These are phyloP conservation scores for Austrolebias charrua DNA, from an alignment of 2,797 vertebrate species.

Conservation along the genomic window DNA sequence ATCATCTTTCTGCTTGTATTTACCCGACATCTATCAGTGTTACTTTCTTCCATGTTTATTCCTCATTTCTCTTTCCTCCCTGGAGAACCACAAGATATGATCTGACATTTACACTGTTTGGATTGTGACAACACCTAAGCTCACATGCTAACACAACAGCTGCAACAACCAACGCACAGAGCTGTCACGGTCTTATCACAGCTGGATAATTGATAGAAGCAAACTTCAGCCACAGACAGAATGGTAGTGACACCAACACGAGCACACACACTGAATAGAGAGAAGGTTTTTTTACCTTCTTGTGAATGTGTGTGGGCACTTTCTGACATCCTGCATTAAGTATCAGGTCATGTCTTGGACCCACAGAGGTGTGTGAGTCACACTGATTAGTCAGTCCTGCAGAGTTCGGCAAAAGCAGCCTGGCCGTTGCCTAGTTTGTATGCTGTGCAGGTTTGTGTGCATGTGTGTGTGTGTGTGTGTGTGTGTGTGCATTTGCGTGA, in stretches of 20 bases:
- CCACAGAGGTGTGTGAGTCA: conserved; percentile 59
- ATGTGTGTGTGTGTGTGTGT: conserved; percentile 33
- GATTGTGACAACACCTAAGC: conserved; percentile 31
- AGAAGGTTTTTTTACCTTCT: conserved; percentile 36
- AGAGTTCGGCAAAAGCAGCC: conserved; percentile 40
- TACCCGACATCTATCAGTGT: neutral
- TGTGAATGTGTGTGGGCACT: conserved; percentile 34
- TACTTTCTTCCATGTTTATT: neutral
- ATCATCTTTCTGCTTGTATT: neutral
- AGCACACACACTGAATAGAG: conserved; percentile 32
- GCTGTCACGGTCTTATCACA: conserved; percentile 46
- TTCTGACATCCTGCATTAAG: conserved; percentile 62
- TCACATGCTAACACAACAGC: conserved; percentile 27
- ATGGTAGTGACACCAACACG: conserved; percentile 37
- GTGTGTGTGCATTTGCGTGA: conserved; percentile 43
- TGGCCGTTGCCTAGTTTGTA: conserved; percentile 45
- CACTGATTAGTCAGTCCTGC: conserved; percentile 66
- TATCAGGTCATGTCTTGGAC: conserved; percentile 51
- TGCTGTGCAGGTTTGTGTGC: conserved; percentile 31
- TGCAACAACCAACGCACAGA: conserved; percentile 24
- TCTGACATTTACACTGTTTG: conserved; percentile 45
- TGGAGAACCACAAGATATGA: neutral
- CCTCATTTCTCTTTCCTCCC: neutral
- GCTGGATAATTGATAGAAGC: conserved; percentile 52
- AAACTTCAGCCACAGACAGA: conserved; percentile 43